phyloP scores from a whole-genome alignment of 2,113 vertebrate genomes.

The Forbesichthys agassizii region DNA sequence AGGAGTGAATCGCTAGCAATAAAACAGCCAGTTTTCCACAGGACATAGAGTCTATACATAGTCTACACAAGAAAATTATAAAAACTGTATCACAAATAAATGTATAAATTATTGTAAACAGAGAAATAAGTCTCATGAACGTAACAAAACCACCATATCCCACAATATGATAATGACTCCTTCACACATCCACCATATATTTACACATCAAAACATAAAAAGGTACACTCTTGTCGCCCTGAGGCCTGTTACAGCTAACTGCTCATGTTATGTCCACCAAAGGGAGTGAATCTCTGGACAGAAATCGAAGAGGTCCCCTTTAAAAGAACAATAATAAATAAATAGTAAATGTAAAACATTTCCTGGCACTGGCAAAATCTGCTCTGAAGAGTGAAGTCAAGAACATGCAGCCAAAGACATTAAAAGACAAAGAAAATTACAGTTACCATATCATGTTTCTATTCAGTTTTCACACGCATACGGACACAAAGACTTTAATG shows the following conservation, averaged over 20 bases:
- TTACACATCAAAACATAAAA: constrained; percentile 16
- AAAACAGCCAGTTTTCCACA: not conserved
- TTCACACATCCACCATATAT: too few relatives aligned
- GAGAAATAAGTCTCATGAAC: not conserved
- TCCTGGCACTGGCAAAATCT: constrained; percentile 50
- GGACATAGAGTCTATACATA: not conserved
- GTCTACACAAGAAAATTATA: not conserved
- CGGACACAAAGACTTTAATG: constrained; percentile 16
- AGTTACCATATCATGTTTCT: constrained; percentile 3
- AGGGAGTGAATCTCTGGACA: too few relatives aligned
- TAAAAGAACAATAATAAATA: constrained; percentile 16
- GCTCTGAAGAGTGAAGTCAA: constrained; percentile 45
- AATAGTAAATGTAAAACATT: constrained; percentile 34
- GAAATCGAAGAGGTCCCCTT: not conserved
- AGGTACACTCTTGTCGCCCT: too few relatives aligned
- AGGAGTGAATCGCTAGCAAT: not conserved
- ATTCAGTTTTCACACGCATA: constrained; percentile 12
- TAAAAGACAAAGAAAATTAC: constrained; percentile 41
- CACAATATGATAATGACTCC: not conserved
- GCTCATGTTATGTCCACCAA: too few relatives aligned
- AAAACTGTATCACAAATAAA: not conserved
- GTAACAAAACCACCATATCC: not conserved
- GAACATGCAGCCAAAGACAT: constrained; percentile 48
- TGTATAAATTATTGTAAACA: not conserved
- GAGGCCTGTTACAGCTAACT: too few relatives aligned